Conservation (phyloP, 2,797 vertebrate species). For the Channallabes apus region DNA sequence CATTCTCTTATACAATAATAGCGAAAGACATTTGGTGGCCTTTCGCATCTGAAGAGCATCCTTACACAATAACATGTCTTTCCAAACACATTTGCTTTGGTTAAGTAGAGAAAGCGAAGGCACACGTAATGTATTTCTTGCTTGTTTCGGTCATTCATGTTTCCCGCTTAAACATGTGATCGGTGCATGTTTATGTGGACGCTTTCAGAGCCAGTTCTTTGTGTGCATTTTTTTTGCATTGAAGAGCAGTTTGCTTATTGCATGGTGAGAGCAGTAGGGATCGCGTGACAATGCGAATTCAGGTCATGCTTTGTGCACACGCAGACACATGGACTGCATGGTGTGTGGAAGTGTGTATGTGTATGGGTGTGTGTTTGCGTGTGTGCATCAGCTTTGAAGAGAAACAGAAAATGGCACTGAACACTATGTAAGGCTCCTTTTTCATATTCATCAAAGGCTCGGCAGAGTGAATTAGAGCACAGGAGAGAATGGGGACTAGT, state of each 20-base stretch:
- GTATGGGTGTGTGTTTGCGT: neutral
- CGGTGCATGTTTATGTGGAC: neutral
- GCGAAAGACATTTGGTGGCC: neutral
- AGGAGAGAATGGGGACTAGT: neutral
- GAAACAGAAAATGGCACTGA: conserved; percentile 29
- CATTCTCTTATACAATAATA: conserved; percentile 5
- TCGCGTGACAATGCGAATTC: conserved; percentile 28
- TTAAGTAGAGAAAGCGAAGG: neutral
- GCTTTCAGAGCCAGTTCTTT: conserved; percentile 23
- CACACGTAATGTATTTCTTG: conserved; percentile 9
- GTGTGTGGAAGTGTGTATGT: conserved; percentile 10
- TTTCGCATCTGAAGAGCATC: conserved; percentile 6
- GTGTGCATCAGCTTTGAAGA: conserved; percentile 16
- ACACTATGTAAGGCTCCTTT: conserved; percentile 17
- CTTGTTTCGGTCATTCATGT: conserved; percentile 1
- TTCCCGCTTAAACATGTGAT: neutral
- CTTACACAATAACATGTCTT: conserved; percentile 6
- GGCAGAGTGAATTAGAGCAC: conserved; percentile 29
- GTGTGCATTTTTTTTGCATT: conserved; percentile 20
- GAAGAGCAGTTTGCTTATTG: conserved; percentile 13
- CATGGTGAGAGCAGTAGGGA: conserved; percentile 10
- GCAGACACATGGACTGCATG: conserved; percentile 14
- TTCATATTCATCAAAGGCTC: conserved; percentile 29
- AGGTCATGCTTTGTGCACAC: conserved; percentile 41
- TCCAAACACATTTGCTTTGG: conserved; percentile 4